Evolutionary conservation across 2,797 vertebrate genomes (phyloP), one percentile per base, ranked within the genome.

Genomic region (Ciconia nigra): DNA sequence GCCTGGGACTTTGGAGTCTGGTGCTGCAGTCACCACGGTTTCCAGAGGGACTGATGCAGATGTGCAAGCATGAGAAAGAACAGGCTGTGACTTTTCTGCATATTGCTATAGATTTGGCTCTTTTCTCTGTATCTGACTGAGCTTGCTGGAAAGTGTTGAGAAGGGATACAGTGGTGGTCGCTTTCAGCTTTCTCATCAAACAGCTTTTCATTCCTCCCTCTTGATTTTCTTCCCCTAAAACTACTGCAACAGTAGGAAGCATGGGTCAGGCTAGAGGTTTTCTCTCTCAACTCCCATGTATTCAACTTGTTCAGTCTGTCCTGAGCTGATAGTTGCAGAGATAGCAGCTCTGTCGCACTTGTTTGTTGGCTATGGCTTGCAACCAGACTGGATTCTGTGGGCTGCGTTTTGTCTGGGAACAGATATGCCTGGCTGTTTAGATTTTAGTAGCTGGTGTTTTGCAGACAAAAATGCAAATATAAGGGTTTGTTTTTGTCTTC

Each of bases 11-110:
- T 51, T 29, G 18, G 31, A 46, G 29, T n/a, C 29, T 52, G 33
- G 20, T 42, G 37, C 28, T 26, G 13, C 65, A 26, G 9, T 90
- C 93, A 90, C 87, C 73, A 82, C 95, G 85, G 31, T 91, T 54
- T 81, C 84, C 25, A 57, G 55, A 42, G 79, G 89, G 46, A 66
- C 80, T 39, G 89, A 72, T 78, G 81, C 70, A 72, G 70, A 72
- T 22, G 59, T 62, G 19, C 83, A 73, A 37, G 42, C 72, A 96
- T 98, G 72, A 98, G 97, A 35, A 33, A 52, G 35, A 78, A 35
- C 5, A 29, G 49, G 20, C 44, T 69, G 37, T 31, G n/a, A 14
- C 0, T 1, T 52, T 46, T n/a, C 37, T 67, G 2, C 4, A 0
- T 15, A 2, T 47, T 51, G 22, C 12, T 22, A 2, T 21, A 15